Evolutionary conservation across 1,140 invertebrate genomes (phyloP).

Genomic region (Drosophila bocqueti): DNA sequence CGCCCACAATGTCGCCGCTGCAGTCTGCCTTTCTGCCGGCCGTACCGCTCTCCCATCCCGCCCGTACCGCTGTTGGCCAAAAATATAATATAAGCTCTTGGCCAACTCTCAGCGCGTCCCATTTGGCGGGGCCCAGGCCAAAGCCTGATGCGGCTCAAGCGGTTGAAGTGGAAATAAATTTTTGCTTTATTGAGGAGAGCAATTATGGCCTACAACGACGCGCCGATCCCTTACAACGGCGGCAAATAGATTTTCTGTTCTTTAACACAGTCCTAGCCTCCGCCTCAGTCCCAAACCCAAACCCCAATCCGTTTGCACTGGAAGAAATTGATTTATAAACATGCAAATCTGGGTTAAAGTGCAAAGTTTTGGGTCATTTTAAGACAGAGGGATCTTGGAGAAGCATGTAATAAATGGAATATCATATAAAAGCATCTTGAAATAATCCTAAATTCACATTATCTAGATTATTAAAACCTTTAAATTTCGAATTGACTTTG

Average conservation of each 20-base stretch:
- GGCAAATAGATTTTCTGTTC: conserved; percentile 64
- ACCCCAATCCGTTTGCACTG: conserved; percentile 15
- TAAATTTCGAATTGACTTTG: background rate
- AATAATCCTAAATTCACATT: background rate
- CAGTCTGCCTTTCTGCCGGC: conserved; percentile 28
- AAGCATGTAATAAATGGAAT: too few species aligned
- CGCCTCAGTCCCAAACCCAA: conserved; percentile 22
- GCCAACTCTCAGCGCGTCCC: conserved; percentile 45
- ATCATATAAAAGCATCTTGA: background rate
- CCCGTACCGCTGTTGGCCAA: conserved; percentile 34
- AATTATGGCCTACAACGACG: conserved; percentile 66
- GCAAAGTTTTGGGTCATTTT: background rate
- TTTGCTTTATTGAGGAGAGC: conserved; percentile 72
- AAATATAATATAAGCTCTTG: conserved; percentile 24
- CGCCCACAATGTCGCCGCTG: conserved; percentile 64
- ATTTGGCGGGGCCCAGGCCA: conserved; percentile 21
- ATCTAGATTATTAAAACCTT: background rate
- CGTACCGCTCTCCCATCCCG: conserved; percentile 1
- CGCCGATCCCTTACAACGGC: conserved; percentile 58
- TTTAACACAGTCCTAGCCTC: conserved; percentile 33
- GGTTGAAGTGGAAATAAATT: conserved; percentile 70
- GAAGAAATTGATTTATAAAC: background rate
- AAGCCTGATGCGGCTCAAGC: conserved; percentile 33
- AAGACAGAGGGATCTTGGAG: too few species aligned
- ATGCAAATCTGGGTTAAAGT: background rate